A percentile compares a stretch with the other conserved stretches of the same genome.
Conservation (phyloP, 2,797 vertebrate genomes). For the Ambastaia sidthimunki region DNA sequence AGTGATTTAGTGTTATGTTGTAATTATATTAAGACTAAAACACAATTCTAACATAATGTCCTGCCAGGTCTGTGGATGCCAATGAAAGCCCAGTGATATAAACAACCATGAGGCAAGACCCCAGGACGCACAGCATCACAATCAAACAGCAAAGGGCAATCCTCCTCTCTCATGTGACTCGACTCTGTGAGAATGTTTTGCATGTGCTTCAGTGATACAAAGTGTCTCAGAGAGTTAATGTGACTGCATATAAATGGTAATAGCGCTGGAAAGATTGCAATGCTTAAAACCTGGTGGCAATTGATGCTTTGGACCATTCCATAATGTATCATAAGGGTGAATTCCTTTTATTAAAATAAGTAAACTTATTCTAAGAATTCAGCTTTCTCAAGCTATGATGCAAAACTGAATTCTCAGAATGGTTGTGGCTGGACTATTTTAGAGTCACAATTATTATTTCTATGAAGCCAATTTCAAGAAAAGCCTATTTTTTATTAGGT, state of each 20-base stretch:
- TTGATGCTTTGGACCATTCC: background rate
- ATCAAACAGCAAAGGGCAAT: slow-evolving; percentile 4
- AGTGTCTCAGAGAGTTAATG: background rate
- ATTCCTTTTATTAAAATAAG: background rate
- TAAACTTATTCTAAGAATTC: slow-evolving; percentile 21
- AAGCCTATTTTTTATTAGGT: background rate
- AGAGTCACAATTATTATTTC: background rate
- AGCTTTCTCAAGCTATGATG: background rate
- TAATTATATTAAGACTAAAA: background rate
- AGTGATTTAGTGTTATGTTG: slow-evolving; percentile 5
- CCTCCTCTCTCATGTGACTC: background rate
- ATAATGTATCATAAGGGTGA: background rate
- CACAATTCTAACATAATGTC: slow-evolving; percentile 1
- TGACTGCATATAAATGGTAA: background rate
- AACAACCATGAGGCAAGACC: slow-evolving; percentile 4
- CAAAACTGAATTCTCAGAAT: slow-evolving; percentile 14
- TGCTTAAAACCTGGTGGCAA: too few relatives aligned
- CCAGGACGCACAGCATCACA: background rate
- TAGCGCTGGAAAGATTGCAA: background rate
- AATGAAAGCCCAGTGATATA: slow-evolving; percentile 5
- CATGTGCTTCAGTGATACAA: background rate
- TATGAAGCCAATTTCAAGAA: background rate
- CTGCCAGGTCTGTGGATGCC: slow-evolving; percentile 16
- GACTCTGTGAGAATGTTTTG: background rate
- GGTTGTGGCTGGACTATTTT: background rate